Evolutionary conservation across 2,888 invertebrate species (phyloP).

Genomic region (Spatulosminthurus flaviceps): DNA sequence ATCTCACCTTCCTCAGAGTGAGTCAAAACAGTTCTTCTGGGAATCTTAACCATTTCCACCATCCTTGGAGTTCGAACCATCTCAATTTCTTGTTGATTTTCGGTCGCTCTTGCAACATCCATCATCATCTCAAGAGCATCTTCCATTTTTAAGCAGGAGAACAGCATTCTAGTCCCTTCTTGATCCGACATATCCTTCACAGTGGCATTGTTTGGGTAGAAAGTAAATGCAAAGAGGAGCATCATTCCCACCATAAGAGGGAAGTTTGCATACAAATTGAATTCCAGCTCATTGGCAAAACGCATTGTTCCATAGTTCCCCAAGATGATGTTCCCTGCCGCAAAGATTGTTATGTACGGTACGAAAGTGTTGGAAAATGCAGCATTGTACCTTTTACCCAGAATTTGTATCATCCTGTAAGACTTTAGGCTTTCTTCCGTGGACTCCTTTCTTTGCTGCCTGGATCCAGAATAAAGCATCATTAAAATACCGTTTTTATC

Average conservation of each 20-base stretch:
- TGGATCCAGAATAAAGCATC: not conserved
- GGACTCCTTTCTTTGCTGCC: not conserved
- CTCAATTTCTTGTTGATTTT: too few species aligned
- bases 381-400: not conserved
- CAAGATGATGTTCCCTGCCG: not conserved
- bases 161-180: not conserved
- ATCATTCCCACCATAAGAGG: conserved; percentile 4
- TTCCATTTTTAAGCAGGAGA: not conserved
- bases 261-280: conserved; percentile 18
- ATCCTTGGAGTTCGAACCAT: too few species aligned
- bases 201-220: conserved; percentile 2
- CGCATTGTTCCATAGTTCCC: conserved; percentile 8
- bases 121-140: not conserved
- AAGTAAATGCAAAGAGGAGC: not conserved
- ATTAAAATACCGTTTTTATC: too few species aligned
- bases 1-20: too few species aligned
- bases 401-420: not conserved
- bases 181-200: not conserved
- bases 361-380: not conserved
- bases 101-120: too few species aligned
- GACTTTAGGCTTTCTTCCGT: not conserved
- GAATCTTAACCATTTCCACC: too few species aligned
- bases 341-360: not conserved
- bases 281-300: not conserved
- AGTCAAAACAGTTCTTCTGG: too few species aligned